These are phyloP conservation scores for Sitobion miscanthi DNA, from an alignment of 1,140 invertebrate species.

Conservation along the genomic window DNA sequence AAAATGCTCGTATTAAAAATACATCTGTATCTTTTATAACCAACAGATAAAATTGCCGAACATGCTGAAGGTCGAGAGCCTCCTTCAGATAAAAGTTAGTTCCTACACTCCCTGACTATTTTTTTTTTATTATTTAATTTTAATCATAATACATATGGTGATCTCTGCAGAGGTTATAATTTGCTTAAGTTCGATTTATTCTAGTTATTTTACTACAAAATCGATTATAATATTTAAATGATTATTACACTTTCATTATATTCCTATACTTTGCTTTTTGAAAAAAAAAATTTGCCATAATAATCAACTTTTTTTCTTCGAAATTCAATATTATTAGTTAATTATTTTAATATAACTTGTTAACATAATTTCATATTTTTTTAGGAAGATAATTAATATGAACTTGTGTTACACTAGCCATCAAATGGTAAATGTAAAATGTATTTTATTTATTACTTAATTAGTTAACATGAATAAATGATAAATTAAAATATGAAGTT, in stretches of 20 bases:
- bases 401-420: too few species aligned
- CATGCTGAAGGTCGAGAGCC: background rate
- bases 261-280: background rate
- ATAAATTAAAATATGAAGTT: too few species aligned
- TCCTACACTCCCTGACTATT: background rate
- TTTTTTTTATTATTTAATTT: background rate
- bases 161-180: background rate
- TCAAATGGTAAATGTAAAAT: too few species aligned
- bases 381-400: too few species aligned
- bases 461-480: too few species aligned
- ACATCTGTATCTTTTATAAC: background rate
- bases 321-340: too few species aligned
- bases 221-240: background rate
- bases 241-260: background rate
- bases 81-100: background rate
- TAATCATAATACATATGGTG: background rate
- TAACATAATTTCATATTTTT: too few species aligned
- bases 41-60: background rate
- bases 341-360: too few species aligned
- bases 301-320: too few species aligned
- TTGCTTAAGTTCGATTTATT: too few species aligned
- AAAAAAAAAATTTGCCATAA: background rate
- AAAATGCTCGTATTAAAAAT: constrained; percentile 23
- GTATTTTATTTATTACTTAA: too few species aligned
- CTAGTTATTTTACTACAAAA: too few species aligned